phyloP scores from a whole-genome alignment of 2,888 invertebrate genomes.

The Noctua pronuba region DNA sequence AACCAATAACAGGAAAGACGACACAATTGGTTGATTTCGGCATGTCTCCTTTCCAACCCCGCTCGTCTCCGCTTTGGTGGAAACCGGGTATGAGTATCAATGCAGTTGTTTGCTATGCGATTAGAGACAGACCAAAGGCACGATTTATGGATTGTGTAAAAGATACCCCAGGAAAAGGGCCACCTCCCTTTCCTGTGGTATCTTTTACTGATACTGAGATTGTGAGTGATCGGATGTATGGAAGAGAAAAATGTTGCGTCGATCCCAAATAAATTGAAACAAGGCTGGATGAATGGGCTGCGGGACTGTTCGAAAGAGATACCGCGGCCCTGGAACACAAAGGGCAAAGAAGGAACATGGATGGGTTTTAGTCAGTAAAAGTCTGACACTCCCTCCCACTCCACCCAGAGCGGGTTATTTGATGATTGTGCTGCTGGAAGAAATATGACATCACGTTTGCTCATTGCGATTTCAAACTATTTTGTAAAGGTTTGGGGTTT shows the following conservation, averaged over 20 bases:
- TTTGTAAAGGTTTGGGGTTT: slow-evolving; percentile 7
- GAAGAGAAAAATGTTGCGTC: neutral
- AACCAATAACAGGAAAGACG: neutral
- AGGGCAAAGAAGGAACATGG: too few relatives aligned
- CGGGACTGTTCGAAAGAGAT: too few relatives aligned
- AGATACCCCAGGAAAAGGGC: neutral
- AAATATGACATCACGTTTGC: neutral
- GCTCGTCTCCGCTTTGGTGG: neutral
- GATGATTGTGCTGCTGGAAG: neutral
- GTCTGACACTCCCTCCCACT: too few relatives aligned
- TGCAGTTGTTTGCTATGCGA: neutral
- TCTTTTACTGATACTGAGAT: neutral
- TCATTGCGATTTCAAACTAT: slow-evolving; percentile 3
- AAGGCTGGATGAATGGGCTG: neutral
- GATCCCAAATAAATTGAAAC: neutral
- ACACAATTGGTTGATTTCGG: neutral
- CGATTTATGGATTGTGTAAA: neutral
- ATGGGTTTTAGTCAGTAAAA: too few relatives aligned
- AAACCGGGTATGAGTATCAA: neutral
- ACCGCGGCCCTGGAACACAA: too few relatives aligned
- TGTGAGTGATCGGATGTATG: neutral
- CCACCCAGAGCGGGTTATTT: too few relatives aligned
- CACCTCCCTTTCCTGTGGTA: neutral
- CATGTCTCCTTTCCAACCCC: neutral
- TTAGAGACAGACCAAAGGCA: neutral